phyloP scores from a whole-genome alignment of 2,888 invertebrate species.

The Noctua comes region DNA sequence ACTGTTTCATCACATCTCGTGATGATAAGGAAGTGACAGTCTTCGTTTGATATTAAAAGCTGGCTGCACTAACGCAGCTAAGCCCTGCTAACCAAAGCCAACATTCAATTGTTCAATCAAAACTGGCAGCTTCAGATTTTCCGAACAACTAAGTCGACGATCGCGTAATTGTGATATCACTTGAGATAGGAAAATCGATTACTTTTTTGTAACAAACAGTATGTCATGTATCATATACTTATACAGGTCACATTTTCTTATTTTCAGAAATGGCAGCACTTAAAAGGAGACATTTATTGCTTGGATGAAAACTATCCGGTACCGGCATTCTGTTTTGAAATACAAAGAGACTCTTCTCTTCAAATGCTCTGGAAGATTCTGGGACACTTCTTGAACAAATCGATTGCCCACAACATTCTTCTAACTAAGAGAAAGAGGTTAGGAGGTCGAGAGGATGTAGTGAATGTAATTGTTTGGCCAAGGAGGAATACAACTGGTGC shows the following conservation, averaged over 20 bases:
- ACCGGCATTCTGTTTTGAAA: slow-evolving; percentile 93
- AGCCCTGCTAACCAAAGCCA: background rate
- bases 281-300: slow-evolving; percentile 89
- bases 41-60: background rate
- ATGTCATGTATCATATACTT: background rate
- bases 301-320: slow-evolving; percentile 90
- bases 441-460: slow-evolving; percentile 72
- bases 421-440: slow-evolving; percentile 89
- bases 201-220: background rate
- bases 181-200: background rate
- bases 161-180: too few species aligned
- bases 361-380: slow-evolving; percentile 86
- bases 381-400: slow-evolving; percentile 90
- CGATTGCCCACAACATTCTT: slow-evolving; percentile 94
- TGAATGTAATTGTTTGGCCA: slow-evolving; percentile 92
- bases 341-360: slow-evolving; percentile 77
- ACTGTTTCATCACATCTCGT: background rate
- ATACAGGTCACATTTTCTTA: slow-evolving; percentile 12
- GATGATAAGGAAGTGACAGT: background rate
- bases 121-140: background rate
- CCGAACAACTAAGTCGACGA: background rate
- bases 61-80: background rate
- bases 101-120: background rate
- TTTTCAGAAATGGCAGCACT: slow-evolving; percentile 89
- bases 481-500: slow-evolving; percentile 89